These are phyloP conservation scores for Heliconius congener DNA, from an alignment of 1,140 invertebrate genomes.

Conservation along the genomic window DNA sequence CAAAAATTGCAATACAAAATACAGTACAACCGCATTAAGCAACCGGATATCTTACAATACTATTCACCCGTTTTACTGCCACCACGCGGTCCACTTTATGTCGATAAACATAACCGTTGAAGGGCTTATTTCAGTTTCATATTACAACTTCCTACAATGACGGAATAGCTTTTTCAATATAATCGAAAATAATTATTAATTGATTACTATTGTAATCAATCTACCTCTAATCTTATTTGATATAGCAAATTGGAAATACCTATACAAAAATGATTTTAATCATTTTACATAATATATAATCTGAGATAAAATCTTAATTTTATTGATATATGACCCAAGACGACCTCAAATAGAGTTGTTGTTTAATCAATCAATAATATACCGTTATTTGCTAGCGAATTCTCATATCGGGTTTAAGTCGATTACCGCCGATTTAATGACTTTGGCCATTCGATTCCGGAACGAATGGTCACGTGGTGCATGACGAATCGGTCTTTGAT, in stretches of 20 bases:
- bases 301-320: constrained; percentile 5
- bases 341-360: constrained; percentile 38
- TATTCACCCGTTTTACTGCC: constrained; percentile 37
- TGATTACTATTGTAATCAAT: no score
- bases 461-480: constrained; percentile 37
- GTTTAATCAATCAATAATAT: constrained; percentile 37
- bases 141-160: constrained; percentile 22
- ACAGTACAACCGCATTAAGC: not conserved
- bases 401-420: constrained; percentile 38
- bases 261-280: no score
- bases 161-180: not conserved
- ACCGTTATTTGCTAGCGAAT: constrained; percentile 41
- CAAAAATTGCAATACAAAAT: not conserved
- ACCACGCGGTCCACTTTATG: constrained; percentile 30
- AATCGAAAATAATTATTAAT: not conserved
- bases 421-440: constrained; percentile 37
- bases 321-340: constrained; percentile 19
- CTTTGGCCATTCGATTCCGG: constrained; percentile 36
- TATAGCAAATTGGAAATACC: not conserved
- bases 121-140: constrained; percentile 36
- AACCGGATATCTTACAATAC: constrained; percentile 9
- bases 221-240: no score
- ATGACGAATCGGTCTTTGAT: constrained; percentile 37
- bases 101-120: constrained; percentile 29
- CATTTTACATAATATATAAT: not conserved